phyloP scores from a whole-genome alignment of 2,888 invertebrate genomes.

The Melieria picta region DNA sequence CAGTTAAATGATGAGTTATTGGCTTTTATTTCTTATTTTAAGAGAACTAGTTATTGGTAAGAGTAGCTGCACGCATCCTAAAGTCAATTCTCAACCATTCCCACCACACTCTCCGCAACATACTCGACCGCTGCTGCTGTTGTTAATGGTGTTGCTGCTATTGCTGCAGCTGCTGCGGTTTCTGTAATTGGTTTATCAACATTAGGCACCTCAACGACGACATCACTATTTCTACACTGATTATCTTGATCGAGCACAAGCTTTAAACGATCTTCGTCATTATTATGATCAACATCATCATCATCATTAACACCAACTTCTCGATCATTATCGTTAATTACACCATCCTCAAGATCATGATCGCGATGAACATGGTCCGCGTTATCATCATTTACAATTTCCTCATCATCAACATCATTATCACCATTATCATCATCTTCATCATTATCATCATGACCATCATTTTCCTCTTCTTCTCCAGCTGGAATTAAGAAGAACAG shows the following conservation, averaged over 20 bases:
- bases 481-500: conserved; percentile 45
- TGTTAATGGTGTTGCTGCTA: conserved; percentile 19
- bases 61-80: no score
- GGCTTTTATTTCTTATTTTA: no score
- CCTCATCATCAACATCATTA: conserved; percentile 47
- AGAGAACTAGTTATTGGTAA: no score
- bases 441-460: conserved; percentile 26
- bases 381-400: conserved; percentile 31
- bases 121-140: conserved; percentile 5
- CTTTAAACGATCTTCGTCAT: conserved; percentile 12
- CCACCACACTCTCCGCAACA: no score
- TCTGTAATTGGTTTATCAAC: background rate
- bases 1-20: no score
- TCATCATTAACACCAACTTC: background rate
- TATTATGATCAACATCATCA: conserved; percentile 30
- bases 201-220: no score
- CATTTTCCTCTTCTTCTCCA: conserved; percentile 6
- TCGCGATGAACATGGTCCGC: conserved; percentile 4
- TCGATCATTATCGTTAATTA: background rate
- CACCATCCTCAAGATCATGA: conserved; percentile 38
- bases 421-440: conserved; percentile 36
- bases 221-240: background rate
- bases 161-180: conserved; percentile 40
- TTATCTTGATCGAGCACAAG: background rate
- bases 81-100: no score